Conservation (phyloP, 2,888 invertebrate species). For the Diadromus collaris region DNA sequence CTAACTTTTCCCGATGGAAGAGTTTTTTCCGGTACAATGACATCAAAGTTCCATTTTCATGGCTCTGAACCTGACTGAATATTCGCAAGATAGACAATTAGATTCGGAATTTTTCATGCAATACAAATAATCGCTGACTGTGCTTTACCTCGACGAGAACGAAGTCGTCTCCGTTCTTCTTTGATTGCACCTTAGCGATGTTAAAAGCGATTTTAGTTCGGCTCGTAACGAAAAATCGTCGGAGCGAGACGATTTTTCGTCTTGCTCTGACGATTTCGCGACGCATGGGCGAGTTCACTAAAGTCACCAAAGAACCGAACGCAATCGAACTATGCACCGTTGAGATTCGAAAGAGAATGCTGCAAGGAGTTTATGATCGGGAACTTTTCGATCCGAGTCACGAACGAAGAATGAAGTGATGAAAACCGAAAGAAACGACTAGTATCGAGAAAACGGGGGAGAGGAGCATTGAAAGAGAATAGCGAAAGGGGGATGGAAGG, state of each 20-base stretch:
- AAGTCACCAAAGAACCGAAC: not conserved
- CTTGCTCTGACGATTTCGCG: no score
- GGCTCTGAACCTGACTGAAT: not conserved
- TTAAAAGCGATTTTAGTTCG: slow-evolving; percentile 28
- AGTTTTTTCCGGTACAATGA: not conserved
- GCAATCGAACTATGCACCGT: not conserved
- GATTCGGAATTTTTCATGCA: not conserved
- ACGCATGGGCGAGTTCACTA: not conserved
- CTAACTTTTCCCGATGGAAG: not conserved
- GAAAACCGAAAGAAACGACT: slow-evolving; percentile 18
- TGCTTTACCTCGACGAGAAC: not conserved
- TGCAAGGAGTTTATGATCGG: slow-evolving; percentile 68
- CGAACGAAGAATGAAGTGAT: slow-evolving; percentile 23
- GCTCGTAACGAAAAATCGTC: slow-evolving; percentile 30
- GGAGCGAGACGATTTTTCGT: slow-evolving; percentile 5
- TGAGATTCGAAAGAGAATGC: slow-evolving; percentile 16
- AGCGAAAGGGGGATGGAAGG: not conserved
- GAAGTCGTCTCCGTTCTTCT: not conserved
- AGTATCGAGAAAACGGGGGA: not conserved
- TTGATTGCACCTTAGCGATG: not conserved
- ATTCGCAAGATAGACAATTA: not conserved
- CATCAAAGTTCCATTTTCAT: not conserved
- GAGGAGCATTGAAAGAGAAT: not conserved
- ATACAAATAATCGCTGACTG: not conserved
- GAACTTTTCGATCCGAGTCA: slow-evolving; percentile 47